A percentile compares a stretch with the other conserved stretches of the same genome.
Conservation (phyloP, 2,888 invertebrate genomes). For the Ophioninae sp. region DNA sequence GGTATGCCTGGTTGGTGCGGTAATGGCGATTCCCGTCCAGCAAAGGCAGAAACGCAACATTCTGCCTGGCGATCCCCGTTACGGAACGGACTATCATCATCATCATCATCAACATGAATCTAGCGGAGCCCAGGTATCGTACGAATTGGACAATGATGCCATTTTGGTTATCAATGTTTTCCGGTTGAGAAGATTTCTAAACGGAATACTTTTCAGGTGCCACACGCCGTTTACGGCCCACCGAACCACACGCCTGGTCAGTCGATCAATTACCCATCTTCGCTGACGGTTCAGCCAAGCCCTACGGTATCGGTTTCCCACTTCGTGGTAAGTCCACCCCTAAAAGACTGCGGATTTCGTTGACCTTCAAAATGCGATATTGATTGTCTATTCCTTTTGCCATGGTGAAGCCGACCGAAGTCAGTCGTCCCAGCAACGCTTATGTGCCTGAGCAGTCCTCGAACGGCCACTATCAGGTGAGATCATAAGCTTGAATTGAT, state of each 20-base stretch:
- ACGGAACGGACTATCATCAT: conserved; percentile 77
- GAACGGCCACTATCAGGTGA: conserved; percentile 21
- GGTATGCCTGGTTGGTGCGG: conserved; percentile 73
- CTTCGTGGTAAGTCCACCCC: conserved; percentile 4
- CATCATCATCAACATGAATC: conserved; percentile 69
- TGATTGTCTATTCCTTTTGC: background rate
- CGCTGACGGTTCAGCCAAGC: background rate
- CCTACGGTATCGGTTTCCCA: conserved; percentile 22
- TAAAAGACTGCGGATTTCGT: background rate
- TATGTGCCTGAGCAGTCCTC: conserved; percentile 29
- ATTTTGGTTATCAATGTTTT: background rate
- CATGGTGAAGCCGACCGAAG: conserved; percentile 4
- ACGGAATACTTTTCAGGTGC: conserved; percentile 24
- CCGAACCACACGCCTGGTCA: conserved; percentile 65
- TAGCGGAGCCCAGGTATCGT: conserved; percentile 63
- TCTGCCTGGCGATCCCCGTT: conserved; percentile 77
- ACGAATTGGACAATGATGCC: conserved; percentile 45
- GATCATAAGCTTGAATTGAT: background rate
- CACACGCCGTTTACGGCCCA: conserved; percentile 66
- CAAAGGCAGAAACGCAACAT: conserved; percentile 71
- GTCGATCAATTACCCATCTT: conserved; percentile 26
- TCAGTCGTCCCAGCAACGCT: conserved; percentile 3
- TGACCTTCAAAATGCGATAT: background rate
- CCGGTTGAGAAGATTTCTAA: background rate
- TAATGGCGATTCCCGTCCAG: conserved; percentile 67